phyloP scores from a whole-genome alignment of 2,797 vertebrate genomes.

The Benthosema pterotum region DNA sequence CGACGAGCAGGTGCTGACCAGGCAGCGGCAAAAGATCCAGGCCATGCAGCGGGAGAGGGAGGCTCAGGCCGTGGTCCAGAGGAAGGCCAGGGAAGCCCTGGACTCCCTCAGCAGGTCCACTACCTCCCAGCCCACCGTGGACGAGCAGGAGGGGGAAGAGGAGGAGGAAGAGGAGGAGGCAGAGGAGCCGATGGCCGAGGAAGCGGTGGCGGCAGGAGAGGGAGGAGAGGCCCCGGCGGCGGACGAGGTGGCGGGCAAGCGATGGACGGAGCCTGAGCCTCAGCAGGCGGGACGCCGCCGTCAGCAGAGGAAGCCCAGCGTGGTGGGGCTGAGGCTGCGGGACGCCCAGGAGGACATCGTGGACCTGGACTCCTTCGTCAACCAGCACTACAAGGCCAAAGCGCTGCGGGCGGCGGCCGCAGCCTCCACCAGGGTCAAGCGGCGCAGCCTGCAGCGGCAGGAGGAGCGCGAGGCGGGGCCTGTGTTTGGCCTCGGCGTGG shows the following conservation, averaged over 20 bases:
- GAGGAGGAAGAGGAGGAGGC: constrained; percentile 35
- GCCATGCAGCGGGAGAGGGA: constrained; percentile 6
- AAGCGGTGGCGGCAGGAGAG: constrained; percentile 37
- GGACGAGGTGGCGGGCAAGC: constrained; percentile 33
- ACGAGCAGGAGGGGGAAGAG: constrained; percentile 35
- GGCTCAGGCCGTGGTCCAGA: constrained; percentile 19
- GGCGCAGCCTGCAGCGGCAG: constrained; percentile 69
- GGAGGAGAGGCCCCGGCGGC: constrained; percentile 8
- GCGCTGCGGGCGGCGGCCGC: constrained; percentile 59
- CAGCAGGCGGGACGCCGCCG: constrained; percentile 10
- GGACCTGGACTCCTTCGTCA: constrained; percentile 84
- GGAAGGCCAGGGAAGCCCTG: constrained; percentile 34
- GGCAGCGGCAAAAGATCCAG: constrained; percentile 49
- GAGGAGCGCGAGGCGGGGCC: constrained; percentile 58
- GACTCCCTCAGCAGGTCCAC: constrained; percentile 5
- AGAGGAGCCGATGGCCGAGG: constrained; percentile 27
- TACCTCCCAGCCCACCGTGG: constrained; percentile 23
- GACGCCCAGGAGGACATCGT: constrained; percentile 81
- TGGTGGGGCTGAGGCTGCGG: constrained; percentile 73
- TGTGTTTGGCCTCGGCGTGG: constrained; percentile 44
- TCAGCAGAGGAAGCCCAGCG: constrained; percentile 63
- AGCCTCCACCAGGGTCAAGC: constrained; percentile 56
- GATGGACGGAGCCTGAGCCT: constrained; percentile 42
- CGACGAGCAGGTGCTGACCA: constrained; percentile 41
- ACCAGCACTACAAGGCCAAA: constrained; percentile 82